Base-by-base conservation (phyloP, 2,797 vertebrate species). In the Malacoctenus gilli region DNA sequence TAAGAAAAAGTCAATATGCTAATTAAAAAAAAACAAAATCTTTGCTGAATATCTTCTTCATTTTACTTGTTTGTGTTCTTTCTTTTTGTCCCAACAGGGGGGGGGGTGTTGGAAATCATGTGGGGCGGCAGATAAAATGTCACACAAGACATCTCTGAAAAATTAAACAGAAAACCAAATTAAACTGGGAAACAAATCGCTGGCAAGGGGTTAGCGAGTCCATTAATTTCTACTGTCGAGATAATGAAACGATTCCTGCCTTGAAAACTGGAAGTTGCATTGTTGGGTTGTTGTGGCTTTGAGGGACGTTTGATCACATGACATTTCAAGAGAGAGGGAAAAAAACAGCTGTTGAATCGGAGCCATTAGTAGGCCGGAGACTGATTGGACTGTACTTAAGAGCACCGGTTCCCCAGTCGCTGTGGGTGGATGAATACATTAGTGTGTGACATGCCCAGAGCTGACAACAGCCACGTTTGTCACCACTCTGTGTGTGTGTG, bases 341-440 rank as follows among this genome's bases (percentile, higher is more conserved):
- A 80, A 73, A 42, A 54, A 75, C 66, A 55, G 25, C 53, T 54
- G 71, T 59, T 80, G 80, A 77, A 85, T 58, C 43, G 66, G 38
- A 68, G 71, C 84, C 79, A 82, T 87, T 81, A 73, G 76, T 55
- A 62, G 72, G 49, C 62, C 75, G 59, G 36, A 74, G 76, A 80
- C 80, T 85, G 84, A 86, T 86, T 85, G 81, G 82, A 80, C 81
- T 80, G 57, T 80, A 82, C 76, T 80, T 80, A 81, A 75, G 73
- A 85, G 77, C 69, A 40, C 50, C 49, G 58, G 66, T 80, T 74
- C 76, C 81, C 64, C 76, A 60, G 75, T 83, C 68, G 66, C 77
- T 72, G 85, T 85, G 82, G 85, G 83, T 75, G 69, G 81, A 84
- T 82, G 74, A 86, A 86, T 82, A 83, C 71, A 87, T 87, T 86